Evolutionary conservation across 2,113 vertebrate genomes (phyloP), one percentile per base, ranked within the genome.

Genomic region (Nipponia nippon): DNA sequence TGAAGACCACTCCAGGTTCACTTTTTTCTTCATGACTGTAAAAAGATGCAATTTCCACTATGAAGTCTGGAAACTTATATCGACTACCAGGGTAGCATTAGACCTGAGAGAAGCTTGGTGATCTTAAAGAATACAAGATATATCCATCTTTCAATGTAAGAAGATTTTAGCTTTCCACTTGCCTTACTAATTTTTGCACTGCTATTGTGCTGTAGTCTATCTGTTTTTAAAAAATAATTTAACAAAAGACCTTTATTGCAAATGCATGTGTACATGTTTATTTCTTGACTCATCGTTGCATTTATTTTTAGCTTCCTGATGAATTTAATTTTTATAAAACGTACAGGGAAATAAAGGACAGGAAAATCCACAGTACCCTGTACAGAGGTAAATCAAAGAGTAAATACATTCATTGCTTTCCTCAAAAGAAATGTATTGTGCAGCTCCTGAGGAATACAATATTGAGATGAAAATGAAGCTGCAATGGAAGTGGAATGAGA

Each of bases 331-430:
- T 91, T 77, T 75, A 80, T 93, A 73, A 82, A 94, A 82, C 36
- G 56, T 75, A 47, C 21, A 69, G 49, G 38, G 79, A 93, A 63
- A 66, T 30, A 92, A 87, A 79, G 40, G 91, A 91, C 40, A 93
- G 81, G 61, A 93, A 97, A 97, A 89, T 56, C 36, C 81, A 85
- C 90, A 87, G 52, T 17, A 75, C 58, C 75, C 49, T 82, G 50
- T 80, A 87, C 55, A 87, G 78, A 58, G 73, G 83, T 88, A 96
- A 84, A 96, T 63, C 77, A 89, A 91, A 90, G 90, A 97, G 95
- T 96, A 98, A 97, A 98, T 88, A 94, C 86, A 97, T 97, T 97
- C 96, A 97, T 97, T 97, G 97, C 96, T 94, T 98, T 96, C 93
- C 93, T 95, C 93, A 97, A 93, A 96, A 92, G 82, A 93, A 95